Evolutionary conservation across 2,888 invertebrate species (phyloP).

Genomic region (Corythucha ciliata): DNA sequence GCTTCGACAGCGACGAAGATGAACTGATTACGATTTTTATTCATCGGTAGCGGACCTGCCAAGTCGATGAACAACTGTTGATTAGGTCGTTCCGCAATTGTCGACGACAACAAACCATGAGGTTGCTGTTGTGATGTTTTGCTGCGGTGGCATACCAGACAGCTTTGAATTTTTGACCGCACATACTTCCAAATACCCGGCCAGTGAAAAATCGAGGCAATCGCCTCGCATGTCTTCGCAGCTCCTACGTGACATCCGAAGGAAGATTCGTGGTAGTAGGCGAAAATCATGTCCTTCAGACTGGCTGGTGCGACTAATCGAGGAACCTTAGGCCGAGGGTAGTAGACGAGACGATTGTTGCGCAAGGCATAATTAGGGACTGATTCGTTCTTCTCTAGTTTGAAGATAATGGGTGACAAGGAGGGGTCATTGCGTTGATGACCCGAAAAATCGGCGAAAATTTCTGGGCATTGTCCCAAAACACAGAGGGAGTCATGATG

Average conservation of each 20-base stretch:
- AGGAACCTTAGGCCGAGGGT: neutral
- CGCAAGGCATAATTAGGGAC: neutral
- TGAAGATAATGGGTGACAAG: neutral
- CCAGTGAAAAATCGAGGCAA: conserved; percentile 1
- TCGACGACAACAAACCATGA: neutral
- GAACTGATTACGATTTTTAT: no score
- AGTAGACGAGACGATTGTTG: neutral
- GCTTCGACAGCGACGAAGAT: conserved; percentile 18
- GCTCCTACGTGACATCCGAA: conserved; percentile 1
- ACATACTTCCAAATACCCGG: neutral
- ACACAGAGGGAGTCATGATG: no score
- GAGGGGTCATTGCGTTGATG: neutral
- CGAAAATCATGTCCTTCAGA: neutral
- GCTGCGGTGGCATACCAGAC: neutral
- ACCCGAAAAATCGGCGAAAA: neutral
- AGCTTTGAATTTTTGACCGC: neutral
- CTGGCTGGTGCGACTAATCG: neutral
- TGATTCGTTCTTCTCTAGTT: neutral
- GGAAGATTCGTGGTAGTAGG: no score
- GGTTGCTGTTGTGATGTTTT: neutral
- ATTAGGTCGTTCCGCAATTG: neutral
- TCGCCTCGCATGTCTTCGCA: neutral
- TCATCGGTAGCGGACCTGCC: conserved; percentile 2
- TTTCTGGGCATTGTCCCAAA: no score
- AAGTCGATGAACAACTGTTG: neutral